Evolutionary conservation across 2,888 invertebrate genomes (phyloP), one percentile per base, ranked within the genome.

Genomic region (Noctua janthina): DNA sequence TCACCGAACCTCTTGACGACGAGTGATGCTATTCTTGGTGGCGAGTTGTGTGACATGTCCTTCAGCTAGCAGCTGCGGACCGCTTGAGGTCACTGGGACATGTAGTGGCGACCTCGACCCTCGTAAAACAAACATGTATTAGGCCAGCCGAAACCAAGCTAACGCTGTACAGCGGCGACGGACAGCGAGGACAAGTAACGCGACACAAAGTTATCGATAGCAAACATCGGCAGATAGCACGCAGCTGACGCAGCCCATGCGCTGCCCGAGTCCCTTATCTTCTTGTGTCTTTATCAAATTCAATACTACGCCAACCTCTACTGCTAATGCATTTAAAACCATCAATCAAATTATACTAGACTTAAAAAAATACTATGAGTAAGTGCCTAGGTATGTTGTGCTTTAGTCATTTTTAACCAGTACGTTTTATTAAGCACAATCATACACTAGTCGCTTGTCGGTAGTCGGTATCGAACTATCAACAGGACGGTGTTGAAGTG

Each of bases 21-120:
- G 59, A 76, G 29, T 77, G 76, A 67, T 75, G 76, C 87, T 86
- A 87, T 84, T 88, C 76, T 87, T 81, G 84, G 88, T 68, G 67
- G 23, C 39, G 75, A 68, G 66, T 77, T 56, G 73, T 77, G 71
- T 68, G 69, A 67, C 68, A 68, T 62, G 51, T 54, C 66, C 76
- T 23, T 62, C 68, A 75, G 72, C 59, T 51, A 71, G 66, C 51
- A 66, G 66, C 51, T 78, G 71, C 29, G 49, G 43, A 62, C 35
- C 67, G 74, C 43, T 67, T 62, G 75, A 88, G 88, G 86, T 81
- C 86, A 75, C 54, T 66, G 54, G 56, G 49, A 23, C 43, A 46
- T 46, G 11, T 46, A n/a, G 59, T 35, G 23, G 35, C 64, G 66
- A 49, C 43, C 49, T 17, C 70, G 68, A 62, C n/a, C 64, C 39